phyloP scores from a whole-genome alignment of 30 jellyfish, hydroid and myxozoan genomes.

The Mastigias papua region DNA sequence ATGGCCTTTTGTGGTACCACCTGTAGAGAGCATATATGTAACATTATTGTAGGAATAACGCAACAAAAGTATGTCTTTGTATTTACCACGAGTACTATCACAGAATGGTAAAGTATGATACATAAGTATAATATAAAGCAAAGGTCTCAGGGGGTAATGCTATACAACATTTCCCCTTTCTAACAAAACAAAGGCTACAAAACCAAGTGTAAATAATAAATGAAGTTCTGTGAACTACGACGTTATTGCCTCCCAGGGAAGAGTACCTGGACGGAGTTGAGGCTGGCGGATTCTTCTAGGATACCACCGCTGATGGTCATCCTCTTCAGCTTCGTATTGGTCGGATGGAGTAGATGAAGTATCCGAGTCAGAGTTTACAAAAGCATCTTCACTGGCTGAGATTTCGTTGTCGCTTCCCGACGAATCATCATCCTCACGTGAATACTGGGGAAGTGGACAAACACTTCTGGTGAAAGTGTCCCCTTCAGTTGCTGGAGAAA shows the following conservation, averaged over 20 bases:
- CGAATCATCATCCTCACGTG: background rate
- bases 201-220: background rate
- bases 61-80: background rate
- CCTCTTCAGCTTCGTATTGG: background rate
- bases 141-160: background rate
- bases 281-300: background rate
- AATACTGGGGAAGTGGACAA: background rate
- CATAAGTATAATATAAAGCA: background rate
- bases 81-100: background rate
- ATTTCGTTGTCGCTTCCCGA: background rate
- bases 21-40: too few species aligned
- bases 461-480: background rate
- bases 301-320: background rate
- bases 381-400: background rate
- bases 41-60: background rate
- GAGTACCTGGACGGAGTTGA: background rate
- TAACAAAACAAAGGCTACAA: background rate
- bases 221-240: background rate
- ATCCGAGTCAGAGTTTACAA: background rate
- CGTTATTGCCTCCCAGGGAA: background rate
- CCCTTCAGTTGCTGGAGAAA: background rate
- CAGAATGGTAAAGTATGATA: background rate
- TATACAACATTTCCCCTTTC: background rate
- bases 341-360: background rate
- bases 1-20: too few species aligned